Evolutionary conservation across 2,113 vertebrate species (phyloP), one percentile per base, ranked within the genome.

Genomic region (Elachura formosa): DNA sequence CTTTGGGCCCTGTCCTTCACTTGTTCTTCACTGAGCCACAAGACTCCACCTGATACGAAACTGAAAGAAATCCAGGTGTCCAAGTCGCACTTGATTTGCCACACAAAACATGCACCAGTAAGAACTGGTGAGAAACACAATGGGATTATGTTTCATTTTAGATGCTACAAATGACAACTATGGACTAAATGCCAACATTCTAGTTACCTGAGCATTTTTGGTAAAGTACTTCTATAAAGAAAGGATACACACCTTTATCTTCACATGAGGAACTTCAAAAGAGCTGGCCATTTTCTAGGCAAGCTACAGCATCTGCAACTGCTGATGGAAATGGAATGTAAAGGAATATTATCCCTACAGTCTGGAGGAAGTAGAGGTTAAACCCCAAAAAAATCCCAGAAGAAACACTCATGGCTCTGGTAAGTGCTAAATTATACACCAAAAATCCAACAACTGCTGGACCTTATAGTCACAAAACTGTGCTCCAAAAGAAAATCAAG

Each of bases 381-480:
- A 88, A 62, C 10, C 10, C 14, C 14, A 4, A 11, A 52, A 25
- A 11, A n/a, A 49, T 1, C 5, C 0, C 31, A 54, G 61, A 68
- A 87, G 76, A 81, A 76, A 73, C 24, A n/a, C 24, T 85, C 46
- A 40, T 20, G 33, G 34, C 25, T 90, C 84, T 48, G 90, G 96
- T 96, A 96, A 97, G 89, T 95, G 86, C 56, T 96, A 84, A 79
- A 72, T 51, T 64, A 58, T 26, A 83, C 68, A 49, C 33, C 59
- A 75, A 67, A 68, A 56, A 51, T 2, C 0, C 54, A 77, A 26
- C 56, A 52, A 48, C 80, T 72, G 55, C 24, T 90, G 85, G 84
- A 94, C 68, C 33, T 74, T 52, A 20, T 49, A 43, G 2, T 87
- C 73, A 56, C 51, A 76, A 81, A 94, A 93, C 38, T 51, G 25